Evolutionary conservation across 2,888 invertebrate species (phyloP).

Genomic region (Leptinotarsa peninsularis): DNA sequence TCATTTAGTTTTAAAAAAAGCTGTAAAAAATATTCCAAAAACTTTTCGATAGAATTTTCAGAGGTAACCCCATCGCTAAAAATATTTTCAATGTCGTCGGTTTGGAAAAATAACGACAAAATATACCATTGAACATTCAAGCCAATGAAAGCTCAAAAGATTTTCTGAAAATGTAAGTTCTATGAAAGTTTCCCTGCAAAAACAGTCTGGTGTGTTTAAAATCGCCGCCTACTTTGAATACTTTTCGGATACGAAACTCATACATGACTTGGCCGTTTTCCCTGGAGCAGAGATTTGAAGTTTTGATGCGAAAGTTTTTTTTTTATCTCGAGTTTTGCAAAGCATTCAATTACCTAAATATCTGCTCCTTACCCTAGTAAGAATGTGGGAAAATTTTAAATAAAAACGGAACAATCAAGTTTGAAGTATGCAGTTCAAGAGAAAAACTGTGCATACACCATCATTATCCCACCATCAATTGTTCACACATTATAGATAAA

Average conservation of each 20-base stretch:
- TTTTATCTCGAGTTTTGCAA: background rate
- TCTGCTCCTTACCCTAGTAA: background rate
- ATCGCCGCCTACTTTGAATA: slow-evolving; percentile 31
- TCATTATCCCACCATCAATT: background rate
- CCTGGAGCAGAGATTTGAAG: slow-evolving; percentile 27
- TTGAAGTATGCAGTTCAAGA: background rate
- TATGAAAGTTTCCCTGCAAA: background rate
- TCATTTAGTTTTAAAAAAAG: too few species aligned
- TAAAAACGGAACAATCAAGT: background rate
- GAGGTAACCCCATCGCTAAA: too few species aligned
- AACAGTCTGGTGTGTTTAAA: slow-evolving; percentile 18
- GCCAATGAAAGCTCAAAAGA: background rate
- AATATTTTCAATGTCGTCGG: too few species aligned
- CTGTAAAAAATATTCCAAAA: too few species aligned
- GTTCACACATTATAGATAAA: background rate
- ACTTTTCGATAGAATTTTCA: too few species aligned
- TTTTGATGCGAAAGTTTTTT: slow-evolving; percentile 38
- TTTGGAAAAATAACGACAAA: too few species aligned
- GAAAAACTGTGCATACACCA: too few species aligned
- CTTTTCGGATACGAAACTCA: slow-evolving; percentile 37
- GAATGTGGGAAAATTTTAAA: background rate
- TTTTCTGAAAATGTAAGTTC: background rate
- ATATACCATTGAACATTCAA: background rate
- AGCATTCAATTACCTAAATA: slow-evolving; percentile 4
- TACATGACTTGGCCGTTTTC: slow-evolving; percentile 38